Evolutionary conservation across 1,140 invertebrate genomes (phyloP), one percentile per base, ranked within the genome.

Genomic region (Diuraphis noxia): DNA sequence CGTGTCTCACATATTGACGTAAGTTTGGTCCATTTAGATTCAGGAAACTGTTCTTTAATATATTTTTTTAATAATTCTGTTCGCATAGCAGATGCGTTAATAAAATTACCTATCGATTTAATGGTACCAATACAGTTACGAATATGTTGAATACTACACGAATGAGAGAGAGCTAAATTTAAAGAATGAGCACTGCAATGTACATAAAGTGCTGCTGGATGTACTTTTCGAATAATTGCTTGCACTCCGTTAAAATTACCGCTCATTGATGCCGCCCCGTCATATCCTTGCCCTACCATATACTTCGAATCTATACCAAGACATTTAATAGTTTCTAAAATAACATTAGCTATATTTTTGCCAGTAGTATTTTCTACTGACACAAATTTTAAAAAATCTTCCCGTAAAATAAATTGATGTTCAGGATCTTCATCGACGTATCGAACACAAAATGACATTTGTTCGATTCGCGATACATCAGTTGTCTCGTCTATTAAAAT

Each of bases 271-370:
- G 77, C 25, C 77, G 77, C 77, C 36, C 77, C 77, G 17, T 79
- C n/a, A 79, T 79, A 79, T n/a, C n/a, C 77, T 79, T 79, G 77
- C n/a, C 77, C 36, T 46, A 46, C 43, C 43, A 46, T 46, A 79
- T 79, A 79, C 9, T 79, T 79, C n/a, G 77, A 19, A 79, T 79
- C n/a, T 79, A 79, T 79, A 79, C 17, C 36, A 19, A 79, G 25
- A 79, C 17, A 79, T n/a, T 79, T 79, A 79, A 79, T 36, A 82
- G 21, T 82, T 82, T 82, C 79, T 41, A 82, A 82, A 82, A 82
- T 82, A 8, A 81, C 79, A 81, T 81, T 23, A 1, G 34, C n/a
- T 72, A 72, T 3, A 49, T 49, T 49, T 49, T 52, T 52, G 7
- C 23, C 49, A 25, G 49, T 52, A 8, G 23, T 25, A 52, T 52